Evolutionary conservation across 2,113 vertebrate genomes (phyloP).

Genomic region (Geothlypis trichas): DNA sequence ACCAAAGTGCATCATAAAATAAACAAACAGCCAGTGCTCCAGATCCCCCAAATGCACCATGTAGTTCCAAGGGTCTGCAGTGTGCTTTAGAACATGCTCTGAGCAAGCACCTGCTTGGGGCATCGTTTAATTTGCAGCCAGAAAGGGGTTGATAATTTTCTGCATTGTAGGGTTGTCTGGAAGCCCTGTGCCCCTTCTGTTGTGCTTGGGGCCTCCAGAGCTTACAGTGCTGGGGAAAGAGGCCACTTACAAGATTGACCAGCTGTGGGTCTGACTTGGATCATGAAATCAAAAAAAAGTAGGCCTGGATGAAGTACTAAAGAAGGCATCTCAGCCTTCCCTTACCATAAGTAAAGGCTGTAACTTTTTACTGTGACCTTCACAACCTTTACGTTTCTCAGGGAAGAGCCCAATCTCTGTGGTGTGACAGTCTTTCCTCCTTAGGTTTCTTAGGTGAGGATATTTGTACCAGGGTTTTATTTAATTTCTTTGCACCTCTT

Average conservation of each 20-base stretch:
- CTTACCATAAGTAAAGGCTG: rapidly evolving
- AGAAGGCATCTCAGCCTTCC: neutral
- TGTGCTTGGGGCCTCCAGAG: neutral
- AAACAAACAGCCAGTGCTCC: slow-evolving; percentile 31
- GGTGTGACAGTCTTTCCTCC: neutral
- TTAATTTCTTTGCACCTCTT: neutral
- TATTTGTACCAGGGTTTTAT: neutral
- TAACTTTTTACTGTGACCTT: neutral
- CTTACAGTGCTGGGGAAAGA: neutral
- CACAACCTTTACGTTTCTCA: neutral
- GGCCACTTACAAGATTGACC: rapidly evolving
- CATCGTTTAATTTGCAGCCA: neutral
- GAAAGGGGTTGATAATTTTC: neutral
- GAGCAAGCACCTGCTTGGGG: neutral
- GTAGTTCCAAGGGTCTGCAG: neutral
- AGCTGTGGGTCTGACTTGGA: neutral
- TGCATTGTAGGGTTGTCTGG: neutral
- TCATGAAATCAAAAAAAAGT: neutral
- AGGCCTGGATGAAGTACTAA: neutral
- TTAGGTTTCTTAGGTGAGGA: neutral
- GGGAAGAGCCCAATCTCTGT: neutral
- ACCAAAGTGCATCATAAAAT: slow-evolving; percentile 65
- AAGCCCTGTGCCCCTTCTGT: rapidly evolving
- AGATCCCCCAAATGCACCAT: slow-evolving; percentile 20
- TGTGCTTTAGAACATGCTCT: neutral